Conservation (phyloP, 1,140 invertebrate genomes). For the Halesus radiatus region DNA sequence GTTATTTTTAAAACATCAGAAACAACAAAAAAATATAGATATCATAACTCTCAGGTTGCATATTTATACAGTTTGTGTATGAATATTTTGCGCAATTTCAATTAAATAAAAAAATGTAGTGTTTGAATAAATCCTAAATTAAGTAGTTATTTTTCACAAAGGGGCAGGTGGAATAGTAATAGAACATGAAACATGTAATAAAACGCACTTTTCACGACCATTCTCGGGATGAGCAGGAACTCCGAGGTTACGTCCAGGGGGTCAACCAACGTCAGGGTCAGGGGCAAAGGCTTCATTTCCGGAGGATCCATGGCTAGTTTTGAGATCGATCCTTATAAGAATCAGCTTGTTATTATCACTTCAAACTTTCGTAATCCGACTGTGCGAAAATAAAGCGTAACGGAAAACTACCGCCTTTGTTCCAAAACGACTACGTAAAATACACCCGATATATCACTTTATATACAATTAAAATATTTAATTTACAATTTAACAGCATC, state of each 20-base stretch:
- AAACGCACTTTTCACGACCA: constrained; percentile 42
- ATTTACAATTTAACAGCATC: no score
- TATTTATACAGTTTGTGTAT: no score
- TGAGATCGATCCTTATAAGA: neutral
- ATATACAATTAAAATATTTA: no score
- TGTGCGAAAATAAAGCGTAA: neutral
- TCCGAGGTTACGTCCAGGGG: constrained; percentile 25
- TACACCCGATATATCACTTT: neutral
- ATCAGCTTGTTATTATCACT: neutral
- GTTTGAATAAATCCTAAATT: no score
- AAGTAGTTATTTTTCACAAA: no score
- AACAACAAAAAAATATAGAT: no score
- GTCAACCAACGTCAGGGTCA: constrained; percentile 42
- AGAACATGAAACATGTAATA: neutral
- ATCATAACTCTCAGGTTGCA: no score
- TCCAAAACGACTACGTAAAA: neutral
- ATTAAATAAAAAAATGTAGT: no score
- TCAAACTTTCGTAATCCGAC: neutral
- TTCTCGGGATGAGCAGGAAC: constrained; percentile 34
- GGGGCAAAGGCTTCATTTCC: constrained; percentile 35
- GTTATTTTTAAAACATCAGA: neutral
- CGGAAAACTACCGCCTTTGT: constrained; percentile 1
- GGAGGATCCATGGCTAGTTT: constrained; percentile 38
- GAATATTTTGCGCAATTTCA: no score
- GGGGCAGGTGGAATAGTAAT: no score